Evolutionary conservation across 2,113 vertebrate species (phyloP).

Genomic region (Trogon surrucura): DNA sequence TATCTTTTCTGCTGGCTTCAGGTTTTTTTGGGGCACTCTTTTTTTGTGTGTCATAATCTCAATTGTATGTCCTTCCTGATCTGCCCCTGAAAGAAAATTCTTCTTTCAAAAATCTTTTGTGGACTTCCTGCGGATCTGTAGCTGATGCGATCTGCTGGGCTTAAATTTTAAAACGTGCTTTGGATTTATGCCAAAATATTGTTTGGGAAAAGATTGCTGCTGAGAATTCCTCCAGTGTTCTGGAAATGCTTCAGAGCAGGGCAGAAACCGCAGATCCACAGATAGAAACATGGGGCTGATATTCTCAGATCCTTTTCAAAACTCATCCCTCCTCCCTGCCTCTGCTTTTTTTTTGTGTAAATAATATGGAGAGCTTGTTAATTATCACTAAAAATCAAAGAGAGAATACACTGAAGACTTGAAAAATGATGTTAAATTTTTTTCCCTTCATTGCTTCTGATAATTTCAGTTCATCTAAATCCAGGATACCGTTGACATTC

Average conservation of each 20-base stretch:
- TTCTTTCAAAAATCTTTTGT: neutral
- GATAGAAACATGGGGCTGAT: neutral
- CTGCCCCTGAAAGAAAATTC: neutral
- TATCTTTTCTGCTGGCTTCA: neutral
- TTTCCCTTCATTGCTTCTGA: neutral
- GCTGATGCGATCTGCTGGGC: neutral
- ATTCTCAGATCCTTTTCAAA: neutral
- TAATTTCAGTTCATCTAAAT: neutral
- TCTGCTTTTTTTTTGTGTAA: neutral
- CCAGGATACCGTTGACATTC: neutral
- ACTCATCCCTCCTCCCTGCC: neutral
- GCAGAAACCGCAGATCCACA: neutral
- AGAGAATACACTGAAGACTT: neutral
- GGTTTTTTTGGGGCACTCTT: neutral
- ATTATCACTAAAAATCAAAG: neutral
- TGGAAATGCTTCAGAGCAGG: neutral
- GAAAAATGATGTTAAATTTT: neutral
- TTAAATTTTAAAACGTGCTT: neutral
- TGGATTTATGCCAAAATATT: neutral
- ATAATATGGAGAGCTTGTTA: neutral
- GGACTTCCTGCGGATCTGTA: neutral
- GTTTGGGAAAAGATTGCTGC: neutral
- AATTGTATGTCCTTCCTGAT: neutral
- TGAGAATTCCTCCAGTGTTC: neutral
- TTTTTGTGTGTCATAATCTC: neutral